Percentiles rank a stretch among this genome's conserved stretches.
Conservation (phyloP, 2,888 invertebrate genomes). For the Pemphredon lugubris region DNA sequence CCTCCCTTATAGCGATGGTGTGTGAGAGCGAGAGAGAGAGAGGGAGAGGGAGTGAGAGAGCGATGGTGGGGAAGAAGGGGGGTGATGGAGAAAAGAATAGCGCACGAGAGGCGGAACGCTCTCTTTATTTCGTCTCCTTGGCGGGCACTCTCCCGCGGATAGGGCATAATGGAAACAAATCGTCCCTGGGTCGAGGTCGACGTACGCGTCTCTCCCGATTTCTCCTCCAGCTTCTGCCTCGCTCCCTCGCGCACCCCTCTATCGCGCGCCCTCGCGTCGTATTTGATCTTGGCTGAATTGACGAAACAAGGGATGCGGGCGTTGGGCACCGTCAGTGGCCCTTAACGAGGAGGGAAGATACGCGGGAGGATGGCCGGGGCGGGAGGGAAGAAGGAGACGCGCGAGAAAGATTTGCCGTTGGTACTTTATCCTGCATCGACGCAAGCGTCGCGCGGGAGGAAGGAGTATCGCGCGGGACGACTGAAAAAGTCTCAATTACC, state of each 20-base stretch:
- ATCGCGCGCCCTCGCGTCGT: conserved; percentile 30
- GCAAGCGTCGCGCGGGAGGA: too few relatives aligned
- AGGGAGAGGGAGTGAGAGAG: too few relatives aligned
- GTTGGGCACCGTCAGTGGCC: conserved; percentile 32
- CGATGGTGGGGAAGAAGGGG: too few relatives aligned
- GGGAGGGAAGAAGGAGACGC: neutral
- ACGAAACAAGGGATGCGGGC: conserved; percentile 64
- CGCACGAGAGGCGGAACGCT: conserved; percentile 8
- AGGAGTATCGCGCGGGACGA: too few relatives aligned
- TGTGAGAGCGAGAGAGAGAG: too few relatives aligned
- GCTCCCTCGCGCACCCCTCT: neutral
- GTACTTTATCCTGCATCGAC: too few relatives aligned
- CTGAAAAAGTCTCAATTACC: too few relatives aligned
- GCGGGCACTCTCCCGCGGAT: conserved; percentile 21
- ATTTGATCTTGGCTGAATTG: conserved; percentile 67
- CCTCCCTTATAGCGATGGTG: too few relatives aligned
- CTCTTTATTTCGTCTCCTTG: conserved; percentile 27
- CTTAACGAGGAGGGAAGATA: conserved; percentile 36
- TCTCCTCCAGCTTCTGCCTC: neutral
- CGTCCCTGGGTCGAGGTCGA: conserved; percentile 44
- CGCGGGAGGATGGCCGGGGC: neutral
- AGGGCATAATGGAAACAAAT: conserved; percentile 70
- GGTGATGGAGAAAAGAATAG: conserved; percentile 8
- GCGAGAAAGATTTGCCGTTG: too few relatives aligned
- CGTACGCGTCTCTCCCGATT: neutral